Conservation (phyloP, 1,140 invertebrate genomes). For the Apis dorsata region DNA sequence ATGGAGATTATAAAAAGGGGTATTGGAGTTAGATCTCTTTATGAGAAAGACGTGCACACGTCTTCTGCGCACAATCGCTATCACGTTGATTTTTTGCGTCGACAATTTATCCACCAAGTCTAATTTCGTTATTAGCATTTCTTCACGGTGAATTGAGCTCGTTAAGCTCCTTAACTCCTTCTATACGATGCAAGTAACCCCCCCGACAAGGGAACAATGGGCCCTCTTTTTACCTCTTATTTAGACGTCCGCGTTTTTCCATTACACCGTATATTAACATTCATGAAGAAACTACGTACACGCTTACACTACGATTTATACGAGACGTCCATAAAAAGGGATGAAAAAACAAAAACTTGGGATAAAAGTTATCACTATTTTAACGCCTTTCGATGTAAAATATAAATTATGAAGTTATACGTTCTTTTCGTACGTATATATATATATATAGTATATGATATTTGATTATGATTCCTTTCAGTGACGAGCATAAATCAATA, state of each 20-base stretch:
- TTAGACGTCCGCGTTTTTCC: not conserved
- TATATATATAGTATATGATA: no score
- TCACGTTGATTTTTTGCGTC: not conserved
- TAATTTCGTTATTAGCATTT: slow-evolving; percentile 48
- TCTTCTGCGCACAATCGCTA: not conserved
- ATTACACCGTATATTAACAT: slow-evolving; percentile 1
- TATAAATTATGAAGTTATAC: no score
- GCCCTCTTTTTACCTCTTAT: not conserved
- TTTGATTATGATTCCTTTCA: no score
- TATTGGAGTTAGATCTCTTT: not conserved
- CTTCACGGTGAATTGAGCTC: slow-evolving; percentile 24
- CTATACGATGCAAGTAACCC: not conserved
- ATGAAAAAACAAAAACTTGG: not conserved
- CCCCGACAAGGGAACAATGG: slow-evolving; percentile 4
- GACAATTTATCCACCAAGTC: not conserved
- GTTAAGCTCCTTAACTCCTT: slow-evolving; percentile 8
- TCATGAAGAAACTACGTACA: not conserved
- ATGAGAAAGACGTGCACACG: not conserved
- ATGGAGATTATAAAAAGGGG: not conserved
- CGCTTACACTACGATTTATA: not conserved
- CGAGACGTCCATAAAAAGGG: not conserved
- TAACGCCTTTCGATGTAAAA: not conserved
- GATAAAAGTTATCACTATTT: not conserved
- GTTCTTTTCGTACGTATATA: no score
- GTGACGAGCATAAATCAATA: no score